Conservation (phyloP, 2,113 vertebrate species). For the Calidris pugnax region DNA sequence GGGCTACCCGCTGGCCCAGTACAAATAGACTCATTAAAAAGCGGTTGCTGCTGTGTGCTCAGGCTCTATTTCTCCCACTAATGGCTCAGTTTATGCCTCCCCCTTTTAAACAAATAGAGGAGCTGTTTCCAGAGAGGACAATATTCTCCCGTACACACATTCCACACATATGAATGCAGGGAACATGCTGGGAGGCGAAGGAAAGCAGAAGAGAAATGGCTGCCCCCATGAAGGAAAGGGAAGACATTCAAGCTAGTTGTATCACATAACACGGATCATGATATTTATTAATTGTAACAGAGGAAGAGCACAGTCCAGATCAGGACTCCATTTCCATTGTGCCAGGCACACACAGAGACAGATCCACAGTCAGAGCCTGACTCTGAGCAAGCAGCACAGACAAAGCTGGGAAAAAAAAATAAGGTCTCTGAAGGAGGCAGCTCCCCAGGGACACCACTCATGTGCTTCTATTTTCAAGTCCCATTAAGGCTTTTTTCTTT, state of each 20-base stretch:
- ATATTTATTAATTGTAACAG: background rate
- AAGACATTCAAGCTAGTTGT: background rate
- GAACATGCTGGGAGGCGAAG: background rate
- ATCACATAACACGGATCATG: background rate
- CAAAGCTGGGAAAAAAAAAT: background rate
- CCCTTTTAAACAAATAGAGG: constrained; percentile 32
- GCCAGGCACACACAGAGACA: background rate
- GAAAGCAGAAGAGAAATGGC: background rate
- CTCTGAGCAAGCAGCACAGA: background rate
- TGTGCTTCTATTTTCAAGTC: background rate
- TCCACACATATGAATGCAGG: background rate
- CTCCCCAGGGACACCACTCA: background rate
- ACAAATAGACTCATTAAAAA: constrained; percentile 73
- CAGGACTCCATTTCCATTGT: background rate
- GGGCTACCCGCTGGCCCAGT: constrained; percentile 51
- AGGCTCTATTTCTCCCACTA: constrained; percentile 56
- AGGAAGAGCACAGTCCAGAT: background rate
- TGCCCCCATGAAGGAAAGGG: background rate
- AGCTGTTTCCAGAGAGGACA: background rate
- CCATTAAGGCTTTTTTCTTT: background rate
- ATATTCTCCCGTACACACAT: background rate
- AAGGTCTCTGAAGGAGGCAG: background rate
- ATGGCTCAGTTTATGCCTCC: constrained; percentile 49
- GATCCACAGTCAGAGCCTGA: background rate
- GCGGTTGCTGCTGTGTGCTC: constrained; percentile 32